Conservation (phyloP, 2,113 vertebrate species). For the Gymnogyps californianus region DNA sequence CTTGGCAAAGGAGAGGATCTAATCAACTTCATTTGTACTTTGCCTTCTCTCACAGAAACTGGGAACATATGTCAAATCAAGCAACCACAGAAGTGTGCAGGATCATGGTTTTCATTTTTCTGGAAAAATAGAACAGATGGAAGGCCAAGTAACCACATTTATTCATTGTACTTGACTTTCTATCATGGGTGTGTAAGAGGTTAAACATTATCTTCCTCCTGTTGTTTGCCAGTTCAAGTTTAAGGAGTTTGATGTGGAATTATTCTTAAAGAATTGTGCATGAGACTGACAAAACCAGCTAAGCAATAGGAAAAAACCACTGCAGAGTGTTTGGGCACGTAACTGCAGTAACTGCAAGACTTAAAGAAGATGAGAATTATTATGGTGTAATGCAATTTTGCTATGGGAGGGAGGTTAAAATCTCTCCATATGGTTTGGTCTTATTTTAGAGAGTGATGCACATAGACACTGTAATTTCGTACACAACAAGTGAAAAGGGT, state of each 20-base stretch:
- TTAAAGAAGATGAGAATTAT: background rate
- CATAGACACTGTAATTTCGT: background rate
- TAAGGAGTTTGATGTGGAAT: background rate
- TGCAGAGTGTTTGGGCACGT: fast-evolving
- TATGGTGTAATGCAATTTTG: background rate
- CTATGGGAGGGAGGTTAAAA: background rate
- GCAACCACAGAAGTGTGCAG: background rate
- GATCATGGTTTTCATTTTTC: slow-evolving; percentile 8
- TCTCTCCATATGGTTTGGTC: slow-evolving; percentile 20
- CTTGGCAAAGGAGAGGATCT: background rate
- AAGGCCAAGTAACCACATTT: background rate
- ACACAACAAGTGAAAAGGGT: background rate
- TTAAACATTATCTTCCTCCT: background rate
- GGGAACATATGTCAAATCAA: slow-evolving; percentile 9
- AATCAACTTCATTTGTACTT: slow-evolving; percentile 32
- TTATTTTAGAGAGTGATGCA: slow-evolving; percentile 31
- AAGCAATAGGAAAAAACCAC: background rate
- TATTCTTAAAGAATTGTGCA: background rate
- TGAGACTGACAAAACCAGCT: background rate
- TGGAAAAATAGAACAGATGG: background rate
- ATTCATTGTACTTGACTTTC: background rate
- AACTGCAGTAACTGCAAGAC: background rate
- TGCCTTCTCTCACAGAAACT: background rate
- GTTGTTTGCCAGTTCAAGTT: background rate
- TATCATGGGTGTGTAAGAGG: background rate